These are phyloP conservation scores for Dasyprocta punctata DNA, from an alignment of 2,113 vertebrate species.

Conservation along the genomic window DNA sequence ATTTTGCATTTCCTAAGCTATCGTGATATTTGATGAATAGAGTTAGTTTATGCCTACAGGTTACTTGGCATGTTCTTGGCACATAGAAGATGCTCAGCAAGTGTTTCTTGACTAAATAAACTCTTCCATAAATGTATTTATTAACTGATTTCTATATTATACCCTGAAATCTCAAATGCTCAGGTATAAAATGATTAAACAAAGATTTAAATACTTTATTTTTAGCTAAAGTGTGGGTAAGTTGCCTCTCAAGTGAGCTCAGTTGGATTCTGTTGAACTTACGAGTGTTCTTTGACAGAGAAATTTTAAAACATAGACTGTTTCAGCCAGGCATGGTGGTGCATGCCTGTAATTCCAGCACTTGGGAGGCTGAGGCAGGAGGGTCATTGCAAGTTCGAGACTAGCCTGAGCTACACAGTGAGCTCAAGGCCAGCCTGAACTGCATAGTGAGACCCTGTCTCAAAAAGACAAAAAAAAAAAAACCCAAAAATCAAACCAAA, in stretches of 20 bases:
- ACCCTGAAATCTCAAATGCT: neutral
- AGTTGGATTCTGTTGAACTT: neutral
- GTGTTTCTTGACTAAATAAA: neutral
- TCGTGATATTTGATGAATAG: neutral
- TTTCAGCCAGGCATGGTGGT: too few species aligned
- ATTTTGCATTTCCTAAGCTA: neutral
- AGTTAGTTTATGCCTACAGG: neutral
- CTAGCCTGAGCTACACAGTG: too few species aligned
- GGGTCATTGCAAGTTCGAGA: too few species aligned
- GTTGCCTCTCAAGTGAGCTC: neutral
- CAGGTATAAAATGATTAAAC: neutral
- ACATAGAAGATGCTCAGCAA: neutral
- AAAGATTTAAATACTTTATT: slow-evolving; percentile 2
- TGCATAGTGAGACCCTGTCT: too few species aligned
- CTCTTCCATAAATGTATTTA: neutral
- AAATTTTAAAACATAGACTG: neutral
- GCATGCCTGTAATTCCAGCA: too few species aligned
- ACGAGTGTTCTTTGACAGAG: neutral
- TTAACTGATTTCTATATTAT: neutral
- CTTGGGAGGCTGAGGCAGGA: too few species aligned
- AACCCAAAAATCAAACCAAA: too few species aligned
- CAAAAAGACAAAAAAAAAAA: too few species aligned
- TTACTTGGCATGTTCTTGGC: neutral
- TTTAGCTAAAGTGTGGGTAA: neutral
- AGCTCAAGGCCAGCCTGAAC: too few species aligned